Evolutionary conservation across 2,113 vertebrate genomes (phyloP).

Genomic region (Erythrocercus mccallii): DNA sequence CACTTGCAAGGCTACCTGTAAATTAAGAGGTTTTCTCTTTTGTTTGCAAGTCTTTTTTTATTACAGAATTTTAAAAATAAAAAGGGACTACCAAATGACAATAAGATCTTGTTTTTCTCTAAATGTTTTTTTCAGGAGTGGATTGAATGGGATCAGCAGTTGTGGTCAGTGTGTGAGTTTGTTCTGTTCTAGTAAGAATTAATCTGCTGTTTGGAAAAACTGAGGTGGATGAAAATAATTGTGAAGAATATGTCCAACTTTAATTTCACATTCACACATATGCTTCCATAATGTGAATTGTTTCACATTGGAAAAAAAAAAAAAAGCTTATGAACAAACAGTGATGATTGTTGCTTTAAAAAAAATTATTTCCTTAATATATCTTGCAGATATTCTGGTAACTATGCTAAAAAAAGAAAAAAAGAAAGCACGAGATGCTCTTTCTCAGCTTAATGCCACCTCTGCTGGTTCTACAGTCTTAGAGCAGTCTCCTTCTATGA

Average conservation of each 20-base stretch:
- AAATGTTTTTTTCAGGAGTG: background rate
- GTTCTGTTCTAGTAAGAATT: background rate
- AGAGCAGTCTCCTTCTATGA: background rate
- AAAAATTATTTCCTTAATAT: conserved; percentile 62
- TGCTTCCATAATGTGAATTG: background rate
- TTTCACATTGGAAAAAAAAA: background rate
- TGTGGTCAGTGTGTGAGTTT: background rate
- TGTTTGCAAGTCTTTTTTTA: background rate
- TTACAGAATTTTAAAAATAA: background rate
- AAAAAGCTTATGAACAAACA: background rate
- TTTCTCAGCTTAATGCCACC: conserved; percentile 36
- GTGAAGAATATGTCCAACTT: background rate
- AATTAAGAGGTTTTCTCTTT: background rate
- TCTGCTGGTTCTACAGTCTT: background rate
- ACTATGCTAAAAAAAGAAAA: conserved; percentile 91
- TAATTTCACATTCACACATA: background rate
- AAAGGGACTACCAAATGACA: background rate
- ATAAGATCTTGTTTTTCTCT: background rate
- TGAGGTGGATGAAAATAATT: background rate
- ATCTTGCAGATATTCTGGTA: conserved; percentile 81
- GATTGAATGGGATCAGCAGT: background rate
- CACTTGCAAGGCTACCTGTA: background rate
- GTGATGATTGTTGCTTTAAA: background rate
- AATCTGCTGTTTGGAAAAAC: background rate
- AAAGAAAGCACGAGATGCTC: conserved; percentile 74